Base-by-base conservation (phyloP, 2,113 vertebrate species). In the Otus sunia region DNA sequence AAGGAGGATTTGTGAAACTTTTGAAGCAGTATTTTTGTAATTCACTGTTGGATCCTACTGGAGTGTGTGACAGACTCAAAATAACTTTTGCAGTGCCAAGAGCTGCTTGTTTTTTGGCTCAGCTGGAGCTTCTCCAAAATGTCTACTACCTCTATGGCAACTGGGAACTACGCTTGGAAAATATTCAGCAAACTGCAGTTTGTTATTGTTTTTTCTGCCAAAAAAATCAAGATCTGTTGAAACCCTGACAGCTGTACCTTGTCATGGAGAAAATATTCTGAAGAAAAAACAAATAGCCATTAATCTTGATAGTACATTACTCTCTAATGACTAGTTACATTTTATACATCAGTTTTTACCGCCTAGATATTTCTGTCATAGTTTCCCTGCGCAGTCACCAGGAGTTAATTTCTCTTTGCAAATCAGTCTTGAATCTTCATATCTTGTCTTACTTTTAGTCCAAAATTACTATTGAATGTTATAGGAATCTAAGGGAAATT, bases 151-250 rank as follows among this genome's bases (percentile, higher is more conserved):
- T 96, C 88, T 95, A 8, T 75, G 66, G 79, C 86, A 90, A 81
- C 60, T 90, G 68, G 86, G 58, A 97, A 39, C 78, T 89, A 71
- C 52, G 13, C 86, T 97, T 97, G 92, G 97, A 96, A 97, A 93
- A 88, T 52, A 97, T 78, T 96, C 97, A 96, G 69, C 2, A 25
- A 96, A 96, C 43, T 91, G 78, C 87, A 95, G 85, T 92, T 52
- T 94, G 71, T 75, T 75, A 59, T 86, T 96, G 30, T 60, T 96
- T 96, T 78, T 83, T 60, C 91, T 97, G 96, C 92, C 95, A 97
- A 95, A 96, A 67, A 66, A 59, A 22, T 82, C 66, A 92, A 95
- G 75, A 96, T 96, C 50, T 37, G 36, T 64, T 91, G 94, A 95
- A 92, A 15, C 43, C 76, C 78, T 96, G 94, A 84, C 95, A 97